phyloP scores from a whole-genome alignment of 2,888 invertebrate species.

The Rhingia campestris region DNA sequence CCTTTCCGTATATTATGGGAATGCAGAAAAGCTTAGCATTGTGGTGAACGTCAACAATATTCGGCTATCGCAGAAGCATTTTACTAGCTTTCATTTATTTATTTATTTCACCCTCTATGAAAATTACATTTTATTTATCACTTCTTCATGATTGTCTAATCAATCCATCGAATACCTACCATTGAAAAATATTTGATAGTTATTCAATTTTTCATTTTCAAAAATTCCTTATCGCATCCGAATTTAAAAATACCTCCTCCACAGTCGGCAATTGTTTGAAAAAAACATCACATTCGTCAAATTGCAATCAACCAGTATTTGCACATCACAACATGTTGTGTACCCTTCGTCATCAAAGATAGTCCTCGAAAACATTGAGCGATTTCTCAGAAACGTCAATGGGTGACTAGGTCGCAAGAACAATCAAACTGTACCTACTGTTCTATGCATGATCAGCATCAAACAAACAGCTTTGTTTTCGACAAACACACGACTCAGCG shows the following conservation, averaged over 20 bases:
- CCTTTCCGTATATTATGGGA: no score
- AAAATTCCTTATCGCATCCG: constrained; percentile 34
- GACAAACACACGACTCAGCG: constrained; percentile 23
- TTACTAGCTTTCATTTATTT: no score
- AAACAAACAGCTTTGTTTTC: neutral
- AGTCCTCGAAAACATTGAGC: neutral
- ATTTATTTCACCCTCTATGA: no score
- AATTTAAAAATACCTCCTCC: constrained; percentile 3
- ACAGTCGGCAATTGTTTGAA: constrained; percentile 41
- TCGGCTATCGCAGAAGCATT: no score
- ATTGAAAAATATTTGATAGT: constrained; percentile 15
- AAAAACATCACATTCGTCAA: constrained; percentile 31
- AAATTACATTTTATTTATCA: neutral
- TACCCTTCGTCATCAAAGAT: constrained; percentile 16
- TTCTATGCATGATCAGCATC: constrained; percentile 12
- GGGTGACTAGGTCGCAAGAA: neutral
- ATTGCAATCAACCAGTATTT: constrained; percentile 39
- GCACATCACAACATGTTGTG: constrained; percentile 27
- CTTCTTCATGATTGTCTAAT: neutral
- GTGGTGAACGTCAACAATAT: no score
- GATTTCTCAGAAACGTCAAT: constrained; percentile 21
- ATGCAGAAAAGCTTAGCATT: no score
- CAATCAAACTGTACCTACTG: constrained; percentile 24
- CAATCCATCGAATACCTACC: neutral
- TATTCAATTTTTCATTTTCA: constrained; percentile 52